Conservation (phyloP, 2,888 invertebrate species). For the Eristalis intricaria region DNA sequence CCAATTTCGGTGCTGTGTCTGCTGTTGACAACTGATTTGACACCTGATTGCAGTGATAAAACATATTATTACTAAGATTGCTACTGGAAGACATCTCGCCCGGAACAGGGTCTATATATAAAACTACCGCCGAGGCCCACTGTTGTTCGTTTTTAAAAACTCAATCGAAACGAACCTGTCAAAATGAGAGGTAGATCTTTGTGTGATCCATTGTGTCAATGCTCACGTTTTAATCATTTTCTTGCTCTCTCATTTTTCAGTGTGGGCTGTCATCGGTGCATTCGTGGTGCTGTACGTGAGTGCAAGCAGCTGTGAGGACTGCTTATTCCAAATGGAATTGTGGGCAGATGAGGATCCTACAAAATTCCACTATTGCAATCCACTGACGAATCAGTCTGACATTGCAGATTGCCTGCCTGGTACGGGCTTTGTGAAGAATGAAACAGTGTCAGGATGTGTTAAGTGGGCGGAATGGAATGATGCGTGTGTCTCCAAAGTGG, state of each 20-base stretch:
- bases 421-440: conserved; percentile 74
- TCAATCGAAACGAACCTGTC: neutral
- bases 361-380: conserved; percentile 72
- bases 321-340: conserved; percentile 66
- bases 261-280: neutral
- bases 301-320: conserved; percentile 25
- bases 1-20: neutral
- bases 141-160: neutral
- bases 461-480: conserved; percentile 55
- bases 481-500: conserved; percentile 24
- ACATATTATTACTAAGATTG: conserved; percentile 13
- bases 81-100: neutral
- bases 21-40: neutral
- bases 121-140: neutral
- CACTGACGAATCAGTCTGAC: conserved; percentile 58
- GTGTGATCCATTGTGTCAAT: neutral
- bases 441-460: conserved; percentile 73
- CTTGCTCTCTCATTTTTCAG: neutral
- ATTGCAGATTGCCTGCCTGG: conserved; percentile 62
- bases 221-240: neutral
- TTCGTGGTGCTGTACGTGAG: conserved; percentile 9
- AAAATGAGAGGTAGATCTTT: neutral
- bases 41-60: neutral
- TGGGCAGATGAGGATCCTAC: conserved; percentile 73
- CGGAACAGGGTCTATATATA: conserved; percentile 27